These are phyloP conservation scores for Notechis scutatus DNA, from an alignment of 2,113 vertebrate species.

Conservation along the genomic window DNA sequence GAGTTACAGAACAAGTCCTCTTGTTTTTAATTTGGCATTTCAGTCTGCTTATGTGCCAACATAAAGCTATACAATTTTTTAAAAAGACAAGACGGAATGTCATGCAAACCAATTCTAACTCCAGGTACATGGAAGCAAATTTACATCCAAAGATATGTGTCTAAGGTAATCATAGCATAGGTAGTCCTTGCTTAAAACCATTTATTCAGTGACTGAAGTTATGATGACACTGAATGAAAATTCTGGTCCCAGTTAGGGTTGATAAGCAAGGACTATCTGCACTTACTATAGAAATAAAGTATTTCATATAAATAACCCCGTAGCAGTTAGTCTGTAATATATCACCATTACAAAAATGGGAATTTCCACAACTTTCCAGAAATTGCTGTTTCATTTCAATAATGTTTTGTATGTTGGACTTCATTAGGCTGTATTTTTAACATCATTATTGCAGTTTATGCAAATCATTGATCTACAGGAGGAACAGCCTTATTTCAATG, in stretches of 20 bases:
- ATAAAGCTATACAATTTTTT: slow-evolving; percentile 6
- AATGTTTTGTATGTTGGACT: slow-evolving; percentile 19
- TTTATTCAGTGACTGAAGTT: neutral
- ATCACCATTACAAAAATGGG: neutral
- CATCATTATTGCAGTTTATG: neutral
- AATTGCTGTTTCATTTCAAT: slow-evolving; percentile 16
- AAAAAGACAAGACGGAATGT: neutral
- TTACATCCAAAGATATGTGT: neutral
- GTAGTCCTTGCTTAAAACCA: neutral
- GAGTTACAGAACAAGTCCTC: slow-evolving; percentile 8
- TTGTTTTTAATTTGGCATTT: slow-evolving; percentile 14
- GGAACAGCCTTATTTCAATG: neutral
- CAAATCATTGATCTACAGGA: neutral
- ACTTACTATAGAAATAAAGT: neutral
- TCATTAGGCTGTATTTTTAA: slow-evolving; percentile 24
- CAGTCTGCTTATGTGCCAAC: slow-evolving; percentile 34
- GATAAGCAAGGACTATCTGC: slow-evolving; percentile 3
- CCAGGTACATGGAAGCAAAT: neutral
- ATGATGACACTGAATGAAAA: neutral
- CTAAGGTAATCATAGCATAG: neutral
- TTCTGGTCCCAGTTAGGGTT: neutral
- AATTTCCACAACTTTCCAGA: neutral
- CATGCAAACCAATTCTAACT: slow-evolving; percentile 24
- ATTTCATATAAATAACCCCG: neutral
- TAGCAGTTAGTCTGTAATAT: neutral